Base-by-base conservation (phyloP, 2,797 vertebrate genomes). In the Acridotheres tristis region DNA sequence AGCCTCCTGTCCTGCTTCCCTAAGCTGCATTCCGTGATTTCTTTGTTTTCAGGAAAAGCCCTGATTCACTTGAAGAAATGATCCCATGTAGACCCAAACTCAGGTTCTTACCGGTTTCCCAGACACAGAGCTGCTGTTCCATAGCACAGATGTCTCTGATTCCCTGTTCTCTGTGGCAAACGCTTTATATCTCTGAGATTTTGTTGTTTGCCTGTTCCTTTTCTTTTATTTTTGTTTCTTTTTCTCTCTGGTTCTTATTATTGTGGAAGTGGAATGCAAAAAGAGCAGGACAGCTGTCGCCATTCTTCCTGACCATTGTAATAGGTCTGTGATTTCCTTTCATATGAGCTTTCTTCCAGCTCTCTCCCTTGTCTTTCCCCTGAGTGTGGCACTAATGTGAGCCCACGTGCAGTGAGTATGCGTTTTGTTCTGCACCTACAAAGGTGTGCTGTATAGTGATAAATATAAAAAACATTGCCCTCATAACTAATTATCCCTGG, bases 191-290 rank as follows among this genome's bases (percentile, higher is more conserved):
- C 65, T 81, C 66, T 89, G 67, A 90, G 26, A 63, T 67, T 82
- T 74, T 80, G 30, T 83, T 74, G 16, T 95, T 81, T 85, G 22
- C 53, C 48, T 2, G 1, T 43, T 84, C 16, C 11, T 92, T 57
- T 62, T 25, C 8, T 88, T 55, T 54, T 61, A 30, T 27, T 45
- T 51, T 51, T 19, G 15, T 65, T 68, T 47, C 8, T 34, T n/a
- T 51, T 76, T 12, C 16, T 58, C 48, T 66, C 73, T 55, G 73
- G 32, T 86, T 95, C 65, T 87, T 50, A 62, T 88, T 97, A 85
- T 75, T 92, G 68, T 90, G 79, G 50, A 91, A 95, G 54, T 92
- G 75, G 75, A 96, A 92, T 91, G 66, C 71, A 91, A 18, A 88
- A 88, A 90, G 69, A 85, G 40, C 61, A 73, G 68, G 84, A 83